Base-by-base conservation (phyloP, 2,888 invertebrate genomes). In the Erynnis tages region DNA sequence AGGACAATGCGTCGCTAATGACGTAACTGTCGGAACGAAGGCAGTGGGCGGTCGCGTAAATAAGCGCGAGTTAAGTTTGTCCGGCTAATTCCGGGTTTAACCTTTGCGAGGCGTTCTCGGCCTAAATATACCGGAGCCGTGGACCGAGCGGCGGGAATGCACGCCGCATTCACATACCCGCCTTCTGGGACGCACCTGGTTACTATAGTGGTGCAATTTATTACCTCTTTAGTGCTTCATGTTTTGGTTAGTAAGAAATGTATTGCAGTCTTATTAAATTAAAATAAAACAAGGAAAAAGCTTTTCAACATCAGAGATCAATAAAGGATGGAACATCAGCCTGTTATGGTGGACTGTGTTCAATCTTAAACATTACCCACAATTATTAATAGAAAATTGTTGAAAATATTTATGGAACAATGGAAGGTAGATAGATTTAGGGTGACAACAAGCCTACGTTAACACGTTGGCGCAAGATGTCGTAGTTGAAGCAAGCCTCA, bases 21-120 rank as follows among this genome's bases (percentile, higher is more conserved):
- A 38, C 6, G 7, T 17, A 27, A 13, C 2, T 7, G 13, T 65
- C 10, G 48, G 14, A 4, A 30, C 66, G 62, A 69, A 69, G 62
- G 73, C 57, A 59, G 54, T 58, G 54, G 53, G 56, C 54, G 53
- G 67, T 58, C 56, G 73, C 75, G 69, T 81, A 83, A 85, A 84
- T 84, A 86, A 86, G 81, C 76, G 62, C 55, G 63, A 67, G 82
- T 85, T 85, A 86, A 86, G 83, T 85, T 84, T 83, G 79, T 82
- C 73, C 56, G 60, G 78, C 85, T 85, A 83, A 82, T 76, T 86
- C 71, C 68, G 82, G 72, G 69, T 61, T 73, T 78, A 82, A 84
- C 86, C 86, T 86, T 86, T 86, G 25, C 71, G 79, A 77, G 75
- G 79, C 71, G 69, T 71, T 69, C 67, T 74, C 67, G 60, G 54